These are phyloP conservation scores for Nothobranchius furzeri DNA, from an alignment of 2,113 vertebrate species.

Conservation along the genomic window DNA sequence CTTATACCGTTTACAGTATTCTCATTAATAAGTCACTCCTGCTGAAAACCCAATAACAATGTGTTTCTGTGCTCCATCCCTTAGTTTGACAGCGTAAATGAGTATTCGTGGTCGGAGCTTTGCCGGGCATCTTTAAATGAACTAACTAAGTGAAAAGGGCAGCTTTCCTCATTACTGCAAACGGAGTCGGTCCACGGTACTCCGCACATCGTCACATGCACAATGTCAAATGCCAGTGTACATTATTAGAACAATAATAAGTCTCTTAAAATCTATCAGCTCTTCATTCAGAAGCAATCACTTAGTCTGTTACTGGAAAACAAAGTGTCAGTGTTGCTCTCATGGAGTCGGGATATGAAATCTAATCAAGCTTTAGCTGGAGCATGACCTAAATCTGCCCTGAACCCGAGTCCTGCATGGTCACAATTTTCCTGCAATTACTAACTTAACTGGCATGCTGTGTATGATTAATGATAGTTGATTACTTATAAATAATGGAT, in stretches of 20 bases:
- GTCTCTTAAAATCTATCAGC: conserved; percentile 46
- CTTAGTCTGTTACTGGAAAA: conserved; percentile 44
- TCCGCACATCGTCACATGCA: conserved; percentile 1
- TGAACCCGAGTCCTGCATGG: conserved; percentile 49
- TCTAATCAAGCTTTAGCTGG: conserved; percentile 64
- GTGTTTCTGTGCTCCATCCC: neutral
- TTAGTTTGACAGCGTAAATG: neutral
- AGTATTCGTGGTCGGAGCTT: neutral
- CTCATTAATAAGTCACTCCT: no score
- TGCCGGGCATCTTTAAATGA: neutral
- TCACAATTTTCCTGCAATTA: conserved; percentile 69
- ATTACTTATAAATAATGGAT: conserved; percentile 67
- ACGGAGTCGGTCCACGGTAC: conserved; percentile 17
- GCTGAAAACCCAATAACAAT: neutral
- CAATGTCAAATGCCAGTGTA: conserved; percentile 53
- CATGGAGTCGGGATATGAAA: conserved; percentile 61
- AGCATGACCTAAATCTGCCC: conserved; percentile 60
- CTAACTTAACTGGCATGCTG: conserved; percentile 60
- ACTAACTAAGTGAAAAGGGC: neutral
- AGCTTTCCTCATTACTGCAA: conserved; percentile 30
- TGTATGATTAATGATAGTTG: conserved; percentile 67
- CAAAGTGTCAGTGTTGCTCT: conserved; percentile 54
- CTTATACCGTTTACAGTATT: no score
- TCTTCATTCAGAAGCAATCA: conserved; percentile 56
- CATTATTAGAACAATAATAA: conserved; percentile 54